Percentiles rank a stretch among this genome's conserved stretches.
phyloP scores from a whole-genome alignment of 2,113 vertebrate genomes.

The Pteruthius melanotis region DNA sequence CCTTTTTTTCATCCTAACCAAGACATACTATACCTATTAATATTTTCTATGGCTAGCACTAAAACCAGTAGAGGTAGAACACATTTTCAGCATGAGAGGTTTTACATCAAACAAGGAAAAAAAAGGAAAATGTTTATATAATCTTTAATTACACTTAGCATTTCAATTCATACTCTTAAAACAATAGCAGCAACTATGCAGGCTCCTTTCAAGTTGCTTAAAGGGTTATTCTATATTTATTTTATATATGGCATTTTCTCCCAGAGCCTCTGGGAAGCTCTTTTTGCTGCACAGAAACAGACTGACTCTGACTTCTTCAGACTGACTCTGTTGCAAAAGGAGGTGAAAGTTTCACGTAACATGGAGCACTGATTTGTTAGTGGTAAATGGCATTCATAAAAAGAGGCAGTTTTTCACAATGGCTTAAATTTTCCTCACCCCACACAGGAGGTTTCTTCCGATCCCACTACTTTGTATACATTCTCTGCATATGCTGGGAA shows the following conservation, averaged over 20 bases:
- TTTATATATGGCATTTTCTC: neutral
- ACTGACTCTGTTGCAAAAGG: neutral
- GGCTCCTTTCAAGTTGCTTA: neutral
- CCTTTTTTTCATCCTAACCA: conserved; percentile 1
- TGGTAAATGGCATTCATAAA: neutral
- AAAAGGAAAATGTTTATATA: neutral
- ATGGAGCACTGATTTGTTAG: neutral
- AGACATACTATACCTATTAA: neutral
- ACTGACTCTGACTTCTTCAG: too few species aligned
- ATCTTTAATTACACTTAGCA: neutral
- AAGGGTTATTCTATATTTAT: neutral
- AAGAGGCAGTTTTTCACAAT: neutral
- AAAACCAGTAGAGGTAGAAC: conserved; percentile 6
- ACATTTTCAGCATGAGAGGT: conserved; percentile 11
- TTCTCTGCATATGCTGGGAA: neutral
- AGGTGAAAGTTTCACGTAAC: neutral
- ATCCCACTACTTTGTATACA: neutral
- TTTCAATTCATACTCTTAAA: neutral
- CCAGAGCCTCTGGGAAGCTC: neutral
- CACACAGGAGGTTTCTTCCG: neutral
- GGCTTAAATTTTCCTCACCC: neutral
- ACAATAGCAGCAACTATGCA: neutral
- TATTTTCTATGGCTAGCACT: conserved; percentile 30
- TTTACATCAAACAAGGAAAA: conserved; percentile 30
- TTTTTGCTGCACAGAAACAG: neutral